Evolutionary conservation across 92 coral and sea anemone genomes (phyloP), one percentile per base, ranked within the genome.

Genomic region (Paragorgia papillata): DNA sequence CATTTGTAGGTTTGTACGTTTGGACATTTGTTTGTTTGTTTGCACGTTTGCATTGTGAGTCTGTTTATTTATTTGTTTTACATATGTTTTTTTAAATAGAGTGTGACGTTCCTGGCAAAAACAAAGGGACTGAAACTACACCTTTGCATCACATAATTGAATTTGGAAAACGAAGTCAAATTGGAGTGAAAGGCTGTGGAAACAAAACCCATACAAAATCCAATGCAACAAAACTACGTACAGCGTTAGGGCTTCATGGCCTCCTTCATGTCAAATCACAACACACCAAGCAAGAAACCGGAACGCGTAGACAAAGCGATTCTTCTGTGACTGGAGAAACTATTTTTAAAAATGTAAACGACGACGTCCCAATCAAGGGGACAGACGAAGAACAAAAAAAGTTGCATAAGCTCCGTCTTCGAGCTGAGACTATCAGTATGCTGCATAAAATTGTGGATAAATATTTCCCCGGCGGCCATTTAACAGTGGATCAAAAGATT

Each of bases 381-480:
- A 53, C 78, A 15, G 37, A 28, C 18, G 53, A 40, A 24, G 64
- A 53, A 28, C 13, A 8, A 56, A 56, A 56, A 56, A 29, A 8
- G 48, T 33, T 54, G 58, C 78, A 71, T 24, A 71, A 55, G 33
- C 62, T 71, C 17, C 62, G 54, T 53, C 51, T 71, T 27, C 39
- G 78, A 30, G 53, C 78, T 28, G 78, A 71, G 65, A 71, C 78
- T n/a, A 71, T 71, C 50, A 71, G 65, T 8, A 71, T 71, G 78
- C 43, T 71, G 51, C 78, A 71, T 35, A 53, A 71, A 21, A 71
- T 71, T 12, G 78, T 71, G 8, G 78, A 71, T 50, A 71, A 71
- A 26, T 55, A 71, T 34, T 71, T 71, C 14, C 78, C 78, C 9
- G 78, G 78, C 26, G 78, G 64, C 34, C 78, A 71, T 55, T 41